Evolutionary conservation across 2,113 vertebrate species (phyloP).

Genomic region (Ageneiosus marmoratus): DNA sequence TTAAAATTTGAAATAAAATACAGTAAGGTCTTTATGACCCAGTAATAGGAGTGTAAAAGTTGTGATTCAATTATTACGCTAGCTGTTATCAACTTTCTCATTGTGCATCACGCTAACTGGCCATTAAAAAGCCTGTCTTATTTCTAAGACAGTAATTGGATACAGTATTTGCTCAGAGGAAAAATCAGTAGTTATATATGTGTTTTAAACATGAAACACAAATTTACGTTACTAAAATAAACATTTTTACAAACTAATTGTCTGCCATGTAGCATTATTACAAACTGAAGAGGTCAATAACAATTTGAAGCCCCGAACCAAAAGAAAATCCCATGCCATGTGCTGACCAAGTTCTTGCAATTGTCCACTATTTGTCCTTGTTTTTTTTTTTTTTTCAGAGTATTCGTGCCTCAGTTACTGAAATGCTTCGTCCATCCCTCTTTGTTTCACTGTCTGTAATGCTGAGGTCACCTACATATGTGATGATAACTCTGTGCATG

Average conservation of each 20-base stretch:
- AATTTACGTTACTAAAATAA: background rate
- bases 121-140: background rate
- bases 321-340: background rate
- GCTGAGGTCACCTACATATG: constrained; percentile 9
- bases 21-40: background rate
- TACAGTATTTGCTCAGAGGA: background rate
- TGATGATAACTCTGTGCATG: background rate
- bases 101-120: background rate
- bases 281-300: background rate
- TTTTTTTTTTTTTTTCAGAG: background rate
- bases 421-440: background rate
- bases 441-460: background rate
- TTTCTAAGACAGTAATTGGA: background rate
- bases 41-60: no score
- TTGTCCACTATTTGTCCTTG: background rate
- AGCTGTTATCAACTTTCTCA: background rate
- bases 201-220: background rate
- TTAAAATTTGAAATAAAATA: background rate
- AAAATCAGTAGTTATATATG: background rate
- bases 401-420: background rate
- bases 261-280: background rate
- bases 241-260: background rate
- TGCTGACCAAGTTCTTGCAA: background rate
- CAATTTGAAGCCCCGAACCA: background rate
- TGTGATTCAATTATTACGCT: background rate